Conservation (phyloP, 2,113 vertebrate genomes). For the sheep (Ovis aries) region DNA sequence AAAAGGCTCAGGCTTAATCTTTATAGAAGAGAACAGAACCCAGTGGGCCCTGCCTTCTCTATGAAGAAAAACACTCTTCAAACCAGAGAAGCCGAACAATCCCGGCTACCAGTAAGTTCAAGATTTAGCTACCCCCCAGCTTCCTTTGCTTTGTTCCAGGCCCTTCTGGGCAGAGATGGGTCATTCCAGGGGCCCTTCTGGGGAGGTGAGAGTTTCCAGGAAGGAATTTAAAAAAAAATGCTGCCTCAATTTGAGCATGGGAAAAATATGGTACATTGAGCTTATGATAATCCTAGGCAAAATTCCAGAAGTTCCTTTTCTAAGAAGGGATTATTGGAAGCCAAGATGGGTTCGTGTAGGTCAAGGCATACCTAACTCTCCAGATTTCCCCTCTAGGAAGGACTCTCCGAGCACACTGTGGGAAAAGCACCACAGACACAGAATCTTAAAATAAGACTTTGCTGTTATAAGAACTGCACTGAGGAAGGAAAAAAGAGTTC, state of each 20-base stretch:
- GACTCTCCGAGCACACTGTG: not conserved
- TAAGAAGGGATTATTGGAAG: constrained; percentile 64
- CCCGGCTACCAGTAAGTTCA: not conserved
- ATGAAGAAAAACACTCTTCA: not conserved
- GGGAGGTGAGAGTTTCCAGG: not conserved
- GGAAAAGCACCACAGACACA: constrained; percentile 14
- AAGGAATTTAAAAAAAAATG: not conserved
- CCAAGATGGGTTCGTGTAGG: constrained; percentile 48
- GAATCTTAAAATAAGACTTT: constrained; percentile 31
- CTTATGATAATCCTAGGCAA: constrained; percentile 60
- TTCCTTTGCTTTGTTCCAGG: not conserved
- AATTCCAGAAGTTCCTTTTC: constrained; percentile 67
- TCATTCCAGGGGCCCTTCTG: not conserved
- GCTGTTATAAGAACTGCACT: not conserved
- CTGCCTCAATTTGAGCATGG: constrained; percentile 24
- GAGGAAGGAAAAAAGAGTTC: not conserved
- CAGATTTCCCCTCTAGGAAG: constrained; percentile 29
- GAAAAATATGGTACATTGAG: constrained; percentile 50
- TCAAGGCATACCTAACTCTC: constrained; percentile 42
- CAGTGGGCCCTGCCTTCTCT: not conserved
- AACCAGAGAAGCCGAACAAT: not conserved
- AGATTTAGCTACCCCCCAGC: not conserved
- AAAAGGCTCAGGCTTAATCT: not conserved
- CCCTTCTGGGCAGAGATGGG: not conserved
- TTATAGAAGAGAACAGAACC: not conserved